Evolutionary conservation across 2,888 invertebrate species (phyloP).

Genomic region (Hoplodrina ambigua): DNA sequence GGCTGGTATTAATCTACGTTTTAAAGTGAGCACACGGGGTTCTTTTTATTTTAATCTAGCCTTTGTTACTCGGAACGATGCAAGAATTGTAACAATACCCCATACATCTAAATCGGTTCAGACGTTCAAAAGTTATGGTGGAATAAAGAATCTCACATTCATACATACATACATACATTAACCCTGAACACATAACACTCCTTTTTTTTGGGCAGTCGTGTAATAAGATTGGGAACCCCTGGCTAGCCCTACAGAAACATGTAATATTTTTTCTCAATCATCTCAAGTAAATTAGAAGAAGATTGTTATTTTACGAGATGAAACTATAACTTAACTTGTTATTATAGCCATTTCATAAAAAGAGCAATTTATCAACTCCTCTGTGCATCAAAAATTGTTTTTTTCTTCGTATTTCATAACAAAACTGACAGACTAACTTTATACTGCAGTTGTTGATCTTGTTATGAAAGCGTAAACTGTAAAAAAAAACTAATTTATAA

Average conservation of each 20-base stretch:
- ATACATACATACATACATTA: too few species aligned
- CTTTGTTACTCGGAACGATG: too few species aligned
- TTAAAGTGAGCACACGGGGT: too few species aligned
- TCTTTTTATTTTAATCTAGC: too few species aligned
- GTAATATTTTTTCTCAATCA: background rate
- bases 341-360: background rate
- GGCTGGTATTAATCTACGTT: too few species aligned
- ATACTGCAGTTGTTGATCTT: constrained; percentile 21
- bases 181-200: too few species aligned
- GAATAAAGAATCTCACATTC: too few species aligned
- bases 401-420: background rate
- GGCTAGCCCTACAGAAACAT: background rate
- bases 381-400: constrained; percentile 1
- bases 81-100: too few species aligned
- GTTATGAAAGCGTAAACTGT: constrained; percentile 23
- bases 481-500: constrained; percentile 22
- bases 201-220: too few species aligned
- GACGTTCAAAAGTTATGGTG: too few species aligned
- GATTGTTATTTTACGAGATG: background rate
- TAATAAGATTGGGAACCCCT: too few species aligned
- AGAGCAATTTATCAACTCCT: background rate
- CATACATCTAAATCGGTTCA: too few species aligned
- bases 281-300: background rate
- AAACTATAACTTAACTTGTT: background rate
- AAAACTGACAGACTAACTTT: constrained; percentile 12